A percentile compares a stretch with the other conserved stretches of the same genome.
phyloP scores from a whole-genome alignment of 2,888 invertebrate genomes.

The Diarsia dahlii region DNA sequence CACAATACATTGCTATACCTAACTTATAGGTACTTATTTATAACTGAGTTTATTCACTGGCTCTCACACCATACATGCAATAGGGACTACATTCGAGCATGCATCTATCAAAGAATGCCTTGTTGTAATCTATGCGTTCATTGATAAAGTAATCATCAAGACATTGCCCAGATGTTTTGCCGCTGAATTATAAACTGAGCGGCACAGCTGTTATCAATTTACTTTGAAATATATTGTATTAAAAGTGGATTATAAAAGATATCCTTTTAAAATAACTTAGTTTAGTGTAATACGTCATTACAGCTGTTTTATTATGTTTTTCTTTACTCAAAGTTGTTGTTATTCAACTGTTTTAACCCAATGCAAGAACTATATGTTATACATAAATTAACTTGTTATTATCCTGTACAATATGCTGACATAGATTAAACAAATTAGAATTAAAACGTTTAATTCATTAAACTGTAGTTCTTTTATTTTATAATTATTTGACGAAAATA shows the following conservation, averaged over 20 bases:
- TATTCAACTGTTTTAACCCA: neutral
- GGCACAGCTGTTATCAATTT: slow-evolving; percentile 34
- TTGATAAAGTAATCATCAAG: slow-evolving; percentile 17
- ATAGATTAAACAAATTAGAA: slow-evolving; percentile 34
- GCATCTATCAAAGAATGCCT: slow-evolving; percentile 6
- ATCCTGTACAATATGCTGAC: neutral
- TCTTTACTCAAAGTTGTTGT: neutral
- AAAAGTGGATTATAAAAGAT: neutral
- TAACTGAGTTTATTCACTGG: slow-evolving; percentile 2
- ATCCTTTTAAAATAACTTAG: neutral
- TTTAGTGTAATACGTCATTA: neutral
- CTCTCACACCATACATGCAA: slow-evolving; percentile 1
- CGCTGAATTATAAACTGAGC: neutral
- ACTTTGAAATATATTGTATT: neutral
- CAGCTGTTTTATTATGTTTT: neutral
- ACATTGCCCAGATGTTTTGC: neutral
- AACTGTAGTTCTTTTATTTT: neutral
- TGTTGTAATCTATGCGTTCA: slow-evolving; percentile 13
- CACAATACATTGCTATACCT: slow-evolving; percentile 61
- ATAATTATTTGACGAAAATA: neutral
- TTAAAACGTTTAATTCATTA: neutral
- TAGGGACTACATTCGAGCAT: neutral
- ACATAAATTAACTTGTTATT: neutral
- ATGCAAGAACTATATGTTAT: neutral
- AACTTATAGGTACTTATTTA: slow-evolving; percentile 16